Percentiles rank a stretch among this genome's conserved stretches.
Conservation (phyloP, 2,888 invertebrate species). For the Ditula angustiorana region DNA sequence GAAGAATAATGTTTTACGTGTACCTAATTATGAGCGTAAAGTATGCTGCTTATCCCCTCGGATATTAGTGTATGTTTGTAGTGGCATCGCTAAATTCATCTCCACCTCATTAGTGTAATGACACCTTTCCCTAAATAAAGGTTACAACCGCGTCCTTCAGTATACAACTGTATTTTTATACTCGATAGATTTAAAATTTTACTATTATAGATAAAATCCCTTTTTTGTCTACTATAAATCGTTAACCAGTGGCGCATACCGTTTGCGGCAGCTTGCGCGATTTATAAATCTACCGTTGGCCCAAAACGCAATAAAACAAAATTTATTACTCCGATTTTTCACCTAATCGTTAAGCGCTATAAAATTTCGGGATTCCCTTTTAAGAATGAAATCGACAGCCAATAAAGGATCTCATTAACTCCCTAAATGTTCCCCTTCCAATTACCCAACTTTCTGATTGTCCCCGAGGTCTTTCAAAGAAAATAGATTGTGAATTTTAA, state of each 20-base stretch:
- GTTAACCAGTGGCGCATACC: neutral
- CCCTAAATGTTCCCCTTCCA: constrained; percentile 49
- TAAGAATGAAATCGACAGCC: constrained; percentile 55
- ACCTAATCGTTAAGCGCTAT: constrained; percentile 31
- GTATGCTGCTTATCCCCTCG: no score
- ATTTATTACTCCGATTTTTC: constrained; percentile 28
- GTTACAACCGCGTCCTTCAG: no score
- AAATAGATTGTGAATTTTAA: constrained; percentile 35
- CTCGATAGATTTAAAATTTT: no score
- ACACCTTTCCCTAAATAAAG: no score
- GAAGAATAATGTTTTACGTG: no score
- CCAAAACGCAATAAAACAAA: constrained; percentile 28
- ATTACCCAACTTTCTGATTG: constrained; percentile 59
- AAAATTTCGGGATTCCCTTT: constrained; percentile 45
- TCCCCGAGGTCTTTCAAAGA: constrained; percentile 41
- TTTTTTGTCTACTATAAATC: neutral
- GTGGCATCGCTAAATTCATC: no score
- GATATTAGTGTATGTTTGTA: no score
- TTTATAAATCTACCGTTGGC: constrained; percentile 1
- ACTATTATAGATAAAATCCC: neutral
- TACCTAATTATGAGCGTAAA: no score
- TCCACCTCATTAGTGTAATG: no score
- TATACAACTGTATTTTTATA: no score
- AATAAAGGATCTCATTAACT: constrained; percentile 56
- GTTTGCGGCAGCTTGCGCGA: neutral